Percentiles rank a stretch among this genome's conserved stretches.
Conservation (phyloP, 2,113 vertebrate genomes). For the Elephas maximus region DNA sequence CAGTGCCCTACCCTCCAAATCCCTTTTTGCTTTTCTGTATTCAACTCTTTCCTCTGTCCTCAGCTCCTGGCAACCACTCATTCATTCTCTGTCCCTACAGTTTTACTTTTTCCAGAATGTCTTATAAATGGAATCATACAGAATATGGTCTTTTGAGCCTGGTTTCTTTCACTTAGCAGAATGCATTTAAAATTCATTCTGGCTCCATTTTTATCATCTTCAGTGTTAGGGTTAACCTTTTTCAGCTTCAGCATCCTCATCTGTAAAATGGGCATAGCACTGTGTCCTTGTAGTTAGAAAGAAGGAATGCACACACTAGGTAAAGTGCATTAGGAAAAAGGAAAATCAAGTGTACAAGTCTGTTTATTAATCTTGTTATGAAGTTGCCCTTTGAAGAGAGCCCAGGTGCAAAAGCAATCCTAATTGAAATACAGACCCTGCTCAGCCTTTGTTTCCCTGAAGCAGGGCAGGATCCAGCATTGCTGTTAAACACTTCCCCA, state of each 20-base stretch:
- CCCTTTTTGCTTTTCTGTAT: not conserved
- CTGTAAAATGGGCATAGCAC: conserved; percentile 24
- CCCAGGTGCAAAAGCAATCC: not conserved
- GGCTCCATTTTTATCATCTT: not conserved
- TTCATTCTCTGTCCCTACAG: not conserved
- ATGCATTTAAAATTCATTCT: not conserved
- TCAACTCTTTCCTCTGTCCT: not conserved
- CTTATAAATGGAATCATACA: not conserved
- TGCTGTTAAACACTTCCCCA: not conserved
- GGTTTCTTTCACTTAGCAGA: not conserved
- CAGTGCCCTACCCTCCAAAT: not conserved
- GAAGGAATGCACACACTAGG: not conserved
- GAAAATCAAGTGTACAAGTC: not conserved
- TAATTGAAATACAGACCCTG: not conserved
- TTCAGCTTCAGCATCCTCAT: conserved; percentile 6
- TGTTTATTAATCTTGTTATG: not conserved
- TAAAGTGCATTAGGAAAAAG: not conserved
- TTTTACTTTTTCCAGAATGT: conserved; percentile 4
- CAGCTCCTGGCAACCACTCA: not conserved
- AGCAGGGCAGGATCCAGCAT: not conserved
- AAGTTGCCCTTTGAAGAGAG: not conserved
- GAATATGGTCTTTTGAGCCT: not conserved
- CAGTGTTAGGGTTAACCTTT: not conserved
- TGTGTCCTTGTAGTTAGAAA: not conserved
- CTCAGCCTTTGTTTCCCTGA: not conserved